phyloP scores from a whole-genome alignment of 2,113 vertebrate genomes.

The Seriola dumerili region DNA sequence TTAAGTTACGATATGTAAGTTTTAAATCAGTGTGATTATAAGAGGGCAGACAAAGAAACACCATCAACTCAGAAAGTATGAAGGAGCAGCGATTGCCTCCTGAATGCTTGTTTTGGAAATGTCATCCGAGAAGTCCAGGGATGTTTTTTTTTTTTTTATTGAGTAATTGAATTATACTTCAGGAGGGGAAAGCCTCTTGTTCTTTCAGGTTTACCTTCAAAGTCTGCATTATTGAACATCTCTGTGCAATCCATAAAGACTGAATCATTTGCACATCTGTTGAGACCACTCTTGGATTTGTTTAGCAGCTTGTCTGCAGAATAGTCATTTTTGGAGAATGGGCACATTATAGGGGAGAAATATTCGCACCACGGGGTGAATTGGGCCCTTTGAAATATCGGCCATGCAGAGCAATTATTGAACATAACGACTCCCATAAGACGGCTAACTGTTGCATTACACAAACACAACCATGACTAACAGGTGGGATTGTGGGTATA shows the following conservation, averaged over 20 bases:
- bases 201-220: background rate
- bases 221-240: background rate
- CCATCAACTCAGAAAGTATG: background rate
- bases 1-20: background rate
- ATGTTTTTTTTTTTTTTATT: background rate
- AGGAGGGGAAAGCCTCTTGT: background rate
- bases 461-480: slow-evolving; percentile 15
- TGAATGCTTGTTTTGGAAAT: background rate
- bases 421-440: slow-evolving; percentile 28
- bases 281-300: slow-evolving; percentile 1
- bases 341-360: slow-evolving; percentile 9
- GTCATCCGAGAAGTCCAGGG: background rate
- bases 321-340: slow-evolving; percentile 14
- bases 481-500: background rate
- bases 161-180: background rate
- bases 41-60: background rate
- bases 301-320: background rate
- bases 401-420: slow-evolving; percentile 20
- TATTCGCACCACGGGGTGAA: background rate
- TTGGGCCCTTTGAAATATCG: slow-evolving; percentile 10
- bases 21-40: background rate
- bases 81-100: background rate
- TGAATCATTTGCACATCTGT: background rate
- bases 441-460: slow-evolving; percentile 13
- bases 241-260: slow-evolving; percentile 1